Evolutionary conservation across 1,140 invertebrate genomes (phyloP).

Genomic region (Rhopalosiphum maidis): DNA sequence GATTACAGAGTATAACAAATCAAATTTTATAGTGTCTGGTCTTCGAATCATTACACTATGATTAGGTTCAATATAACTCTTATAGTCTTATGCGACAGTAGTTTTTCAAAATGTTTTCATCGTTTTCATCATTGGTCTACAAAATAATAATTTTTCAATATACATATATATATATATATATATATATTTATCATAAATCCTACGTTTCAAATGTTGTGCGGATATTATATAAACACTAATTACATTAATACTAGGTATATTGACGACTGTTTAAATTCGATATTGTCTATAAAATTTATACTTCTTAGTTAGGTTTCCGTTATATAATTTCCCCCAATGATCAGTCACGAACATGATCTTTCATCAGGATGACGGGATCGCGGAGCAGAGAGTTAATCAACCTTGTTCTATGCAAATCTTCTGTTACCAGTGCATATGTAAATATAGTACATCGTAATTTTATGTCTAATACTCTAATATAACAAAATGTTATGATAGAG

Average conservation of each 20-base stretch:
- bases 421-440: not conserved
- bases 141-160: too few species aligned
- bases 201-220: not conserved
- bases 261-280: not conserved
- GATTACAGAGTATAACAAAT: too few species aligned
- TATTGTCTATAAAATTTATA: not conserved
- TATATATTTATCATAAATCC: not conserved
- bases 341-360: not conserved
- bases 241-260: not conserved
- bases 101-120: too few species aligned
- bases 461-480: not conserved
- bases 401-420: not conserved
- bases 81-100: too few species aligned
- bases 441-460: not conserved
- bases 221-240: not conserved
- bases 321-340: not conserved
- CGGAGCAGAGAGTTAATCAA: not conserved
- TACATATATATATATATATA: too few species aligned
- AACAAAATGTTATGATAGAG: too few species aligned
- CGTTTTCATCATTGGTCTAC: too few species aligned
- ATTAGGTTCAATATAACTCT: too few species aligned
- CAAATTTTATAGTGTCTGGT: too few species aligned
- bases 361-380: not conserved
- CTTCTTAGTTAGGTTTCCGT: not conserved
- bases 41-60: too few species aligned